phyloP scores from a whole-genome alignment of 2,113 vertebrate genomes.

The Vulpes ferrilata region DNA sequence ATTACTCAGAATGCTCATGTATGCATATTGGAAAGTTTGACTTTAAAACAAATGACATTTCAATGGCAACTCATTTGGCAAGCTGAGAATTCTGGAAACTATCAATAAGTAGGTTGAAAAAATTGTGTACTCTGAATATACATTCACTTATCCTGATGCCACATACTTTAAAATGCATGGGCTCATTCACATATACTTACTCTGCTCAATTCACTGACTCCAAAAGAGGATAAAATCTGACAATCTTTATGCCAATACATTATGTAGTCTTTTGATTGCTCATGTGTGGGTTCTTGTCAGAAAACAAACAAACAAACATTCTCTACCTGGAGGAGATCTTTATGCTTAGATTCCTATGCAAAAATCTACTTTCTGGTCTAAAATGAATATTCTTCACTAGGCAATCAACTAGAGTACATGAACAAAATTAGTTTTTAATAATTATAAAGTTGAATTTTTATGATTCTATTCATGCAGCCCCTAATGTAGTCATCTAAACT shows the following conservation, averaged over 20 bases:
- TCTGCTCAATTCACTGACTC: not conserved
- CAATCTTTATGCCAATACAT: not conserved
- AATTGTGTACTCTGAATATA: not conserved
- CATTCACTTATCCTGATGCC: not conserved
- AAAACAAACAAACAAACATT: not conserved
- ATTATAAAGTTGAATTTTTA: constrained; percentile 63
- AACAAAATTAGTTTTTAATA: constrained; percentile 71
- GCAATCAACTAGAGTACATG: constrained; percentile 25
- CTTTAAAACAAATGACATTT: not conserved
- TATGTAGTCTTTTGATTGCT: not conserved
- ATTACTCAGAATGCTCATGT: not conserved
- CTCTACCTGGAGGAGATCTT: constrained; percentile 37
- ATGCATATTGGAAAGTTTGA: not conserved
- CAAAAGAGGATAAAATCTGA: not conserved
- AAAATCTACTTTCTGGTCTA: constrained; percentile 32
- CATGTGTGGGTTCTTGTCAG: constrained; percentile 1
- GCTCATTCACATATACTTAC: not conserved
- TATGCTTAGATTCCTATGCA: not conserved
- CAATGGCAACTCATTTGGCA: not conserved
- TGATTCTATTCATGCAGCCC: constrained; percentile 24
- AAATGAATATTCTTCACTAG: constrained; percentile 56
- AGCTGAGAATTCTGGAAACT: not conserved
- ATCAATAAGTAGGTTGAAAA: not conserved
- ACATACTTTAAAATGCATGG: not conserved
- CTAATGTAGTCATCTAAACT: not conserved